Conservation (phyloP, 2,113 vertebrate genomes). For the Xyliphius kryptos region DNA sequence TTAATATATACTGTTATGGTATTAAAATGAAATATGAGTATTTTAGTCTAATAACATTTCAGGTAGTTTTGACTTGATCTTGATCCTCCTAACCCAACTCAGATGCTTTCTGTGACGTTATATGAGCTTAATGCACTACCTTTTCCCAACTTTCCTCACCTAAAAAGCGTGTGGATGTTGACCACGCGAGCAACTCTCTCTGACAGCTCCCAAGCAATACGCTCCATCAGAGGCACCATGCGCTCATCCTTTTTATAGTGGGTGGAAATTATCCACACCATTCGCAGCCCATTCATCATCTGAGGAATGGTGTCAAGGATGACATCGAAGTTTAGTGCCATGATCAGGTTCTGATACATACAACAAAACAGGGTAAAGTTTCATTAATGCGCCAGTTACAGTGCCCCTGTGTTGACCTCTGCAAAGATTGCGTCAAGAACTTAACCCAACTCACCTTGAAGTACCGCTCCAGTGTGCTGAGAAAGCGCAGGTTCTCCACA, state of each 20-base stretch:
- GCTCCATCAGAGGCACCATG: slow-evolving; percentile 84
- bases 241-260: slow-evolving; percentile 80
- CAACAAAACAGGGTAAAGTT: too few relatives aligned
- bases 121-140: too few relatives aligned
- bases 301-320: slow-evolving; percentile 73
- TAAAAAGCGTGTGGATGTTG: slow-evolving; percentile 71
- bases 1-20: too few relatives aligned
- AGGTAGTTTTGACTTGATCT: too few relatives aligned
- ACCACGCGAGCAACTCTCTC: slow-evolving; percentile 66
- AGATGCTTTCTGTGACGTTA: too few relatives aligned
- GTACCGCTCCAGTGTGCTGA: slow-evolving; percentile 74
- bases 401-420: too few relatives aligned
- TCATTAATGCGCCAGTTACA: too few relatives aligned
- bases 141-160: slow-evolving; percentile 55
- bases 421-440: too few relatives aligned
- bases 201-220: slow-evolving; percentile 84
- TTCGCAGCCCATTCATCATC: slow-evolving; percentile 77
- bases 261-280: slow-evolving; percentile 83
- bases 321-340: slow-evolving; percentile 60
- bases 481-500: slow-evolving; percentile 74
- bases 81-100: too few relatives aligned
- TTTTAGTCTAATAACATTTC: too few relatives aligned
- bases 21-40: too few relatives aligned
- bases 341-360: slow-evolving; percentile 59
- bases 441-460: slow-evolving; percentile 71